Conservation (phyloP, 1,140 invertebrate genomes). For the Bombus waltoni region DNA sequence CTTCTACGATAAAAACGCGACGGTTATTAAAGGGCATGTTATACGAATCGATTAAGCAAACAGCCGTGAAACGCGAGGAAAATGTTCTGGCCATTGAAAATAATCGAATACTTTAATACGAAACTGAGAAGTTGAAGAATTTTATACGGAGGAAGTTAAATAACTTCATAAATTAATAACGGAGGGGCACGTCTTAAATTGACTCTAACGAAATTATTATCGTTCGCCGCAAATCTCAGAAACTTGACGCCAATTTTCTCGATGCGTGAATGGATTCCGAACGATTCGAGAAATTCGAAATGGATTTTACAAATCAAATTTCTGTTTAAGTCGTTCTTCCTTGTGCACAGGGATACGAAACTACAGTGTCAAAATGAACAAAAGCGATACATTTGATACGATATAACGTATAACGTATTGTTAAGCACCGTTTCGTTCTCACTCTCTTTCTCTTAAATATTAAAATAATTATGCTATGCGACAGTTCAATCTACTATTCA, state of each 20-base stretch:
- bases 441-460: neutral
- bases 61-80: neutral
- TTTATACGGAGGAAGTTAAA: neutral
- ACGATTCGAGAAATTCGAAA: too few relatives aligned
- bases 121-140: neutral
- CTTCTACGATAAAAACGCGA: neutral
- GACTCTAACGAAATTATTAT: neutral
- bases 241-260: neutral
- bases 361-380: neutral
- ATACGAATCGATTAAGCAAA: neutral
- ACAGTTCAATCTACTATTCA: neutral
- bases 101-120: neutral
- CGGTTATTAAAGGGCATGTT: neutral
- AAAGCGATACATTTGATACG: neutral
- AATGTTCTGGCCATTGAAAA: neutral
- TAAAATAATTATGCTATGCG: neutral
- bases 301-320: too few relatives aligned
- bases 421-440: neutral
- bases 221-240: neutral
- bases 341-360: too few relatives aligned
- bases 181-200: neutral
- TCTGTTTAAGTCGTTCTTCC: too few relatives aligned
- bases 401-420: neutral
- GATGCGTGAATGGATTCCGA: neutral
- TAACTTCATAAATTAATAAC: neutral